Base-by-base conservation (phyloP, 2,797 vertebrate species). In the Phataginus tricuspis region DNA sequence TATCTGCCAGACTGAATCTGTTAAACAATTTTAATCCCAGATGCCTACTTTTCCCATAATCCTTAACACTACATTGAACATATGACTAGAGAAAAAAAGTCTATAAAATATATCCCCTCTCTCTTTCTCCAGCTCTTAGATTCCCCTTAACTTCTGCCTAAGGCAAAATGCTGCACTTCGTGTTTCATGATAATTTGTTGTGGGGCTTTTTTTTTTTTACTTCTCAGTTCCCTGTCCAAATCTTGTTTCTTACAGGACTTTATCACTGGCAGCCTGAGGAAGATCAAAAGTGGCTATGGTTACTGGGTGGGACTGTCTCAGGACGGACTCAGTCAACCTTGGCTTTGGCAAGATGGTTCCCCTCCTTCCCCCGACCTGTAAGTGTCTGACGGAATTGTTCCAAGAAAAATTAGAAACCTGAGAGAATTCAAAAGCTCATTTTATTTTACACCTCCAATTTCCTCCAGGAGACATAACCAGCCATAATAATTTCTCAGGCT, bases 231-330 rank as follows among this genome's bases (percentile, higher is more conserved):
- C 78, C 11, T 18, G 12, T 42, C 66, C 21, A 29, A 37, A 7
- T 66, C 64, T 95, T 95, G 12, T 90, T 87, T 79, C 77, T 88
- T 45, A 27, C 0, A 98, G 97, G 69, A 95, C 23, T 98, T 96
- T 84, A 66, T 98, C 49, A 72, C 7, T 6, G 12, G 14, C 8
- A 92, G 25, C 25, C 75, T 96, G 31, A 9, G 5, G 29, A 93
- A 68, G 18, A 29, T 66, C 27, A 68, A 64, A 72, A 7, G 2
- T 8, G 8, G 0, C 61, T 0, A 5, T 25, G 27, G 12, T 3
- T 97, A 97, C 71, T 97, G 97, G 97, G 96, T 97, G 4, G 91
- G 79, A 31, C 4, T 96, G 19, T 68, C 66, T 84, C 86, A 85
- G 57, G 55, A 89, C 0, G 37, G 13, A 68, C 23, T 15, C 34